Evolutionary conservation across 1,140 invertebrate genomes (phyloP), one percentile per base, ranked within the genome.

Genomic region (Drosophila miranda): DNA sequence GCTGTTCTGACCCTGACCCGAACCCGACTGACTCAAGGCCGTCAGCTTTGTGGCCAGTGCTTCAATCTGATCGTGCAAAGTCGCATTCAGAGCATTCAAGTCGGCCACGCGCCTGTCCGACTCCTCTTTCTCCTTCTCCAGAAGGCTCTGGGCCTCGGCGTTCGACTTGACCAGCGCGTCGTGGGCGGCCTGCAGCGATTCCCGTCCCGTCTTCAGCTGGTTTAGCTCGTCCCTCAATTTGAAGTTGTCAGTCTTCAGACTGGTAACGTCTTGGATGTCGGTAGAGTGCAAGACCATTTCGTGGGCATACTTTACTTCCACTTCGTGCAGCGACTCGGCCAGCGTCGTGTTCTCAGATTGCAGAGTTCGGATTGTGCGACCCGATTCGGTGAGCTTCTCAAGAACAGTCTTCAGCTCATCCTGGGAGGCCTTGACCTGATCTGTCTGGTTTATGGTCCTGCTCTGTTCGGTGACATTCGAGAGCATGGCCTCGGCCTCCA

Each of bases 291-390:
- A 91, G 64, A 96, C 93, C 92, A 98, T 94, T 92, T 98, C 97
- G 88, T 95, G 93, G 42, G 96, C 94, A 89, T 98, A 98, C 90
- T 98, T 98, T 60, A 96, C 94, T 91, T 98, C 95, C n/a, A 94
- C 94, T 26, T 92, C 92, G 74, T 93, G 93, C 0, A 94, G 80
- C 7, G 92, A 90, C 28, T 92, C 90, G 0, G 92, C 91, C 13
- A 94, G 83, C 5, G 71, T 78, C 14, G 92, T 92, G 46, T 94
- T 88, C 76, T 96, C 94, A 16, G 90, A 89, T 66, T 93, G 93
- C 4, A 94, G 83, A n/a, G 92, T 88, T 41, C 94, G 93, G 28
- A 95, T 86, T 58, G 94, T 93, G 42, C 92, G 90, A 63, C 93
- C 93, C 2, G 94, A 92, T 41, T 94, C 92, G n/a, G 93, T 91